Percentiles rank a stretch among this genome's conserved stretches.
phyloP scores from a whole-genome alignment of 2,113 vertebrate genomes.

The Cyrtonyx montezumae region DNA sequence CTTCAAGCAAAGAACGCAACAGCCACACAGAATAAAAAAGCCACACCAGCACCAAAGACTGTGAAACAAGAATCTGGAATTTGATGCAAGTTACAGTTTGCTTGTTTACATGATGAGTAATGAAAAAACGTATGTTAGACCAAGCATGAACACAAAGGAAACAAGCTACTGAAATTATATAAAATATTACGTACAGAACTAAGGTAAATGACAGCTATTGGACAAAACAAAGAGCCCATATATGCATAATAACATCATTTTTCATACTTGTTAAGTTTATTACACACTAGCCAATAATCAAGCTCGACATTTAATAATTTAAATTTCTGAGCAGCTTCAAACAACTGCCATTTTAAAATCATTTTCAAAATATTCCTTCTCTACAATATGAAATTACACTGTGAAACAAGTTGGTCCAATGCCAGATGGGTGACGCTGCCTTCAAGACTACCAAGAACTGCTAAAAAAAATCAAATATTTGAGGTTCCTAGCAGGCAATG shows the following conservation, averaged over 20 bases:
- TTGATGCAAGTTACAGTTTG: background rate
- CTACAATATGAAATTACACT: background rate
- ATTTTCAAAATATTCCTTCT: background rate
- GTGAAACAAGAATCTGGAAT: background rate
- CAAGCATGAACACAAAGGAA: background rate
- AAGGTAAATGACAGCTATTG: background rate
- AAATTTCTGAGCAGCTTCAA: conserved; percentile 4
- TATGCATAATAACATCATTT: background rate
- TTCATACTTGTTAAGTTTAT: background rate
- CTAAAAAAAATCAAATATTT: background rate
- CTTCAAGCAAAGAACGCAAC: background rate
- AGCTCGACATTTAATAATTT: background rate
- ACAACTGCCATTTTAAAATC: background rate
- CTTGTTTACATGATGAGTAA: background rate
- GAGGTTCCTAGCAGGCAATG: background rate
- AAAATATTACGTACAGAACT: background rate
- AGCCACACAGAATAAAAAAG: background rate
- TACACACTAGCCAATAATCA: background rate
- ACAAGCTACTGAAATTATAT: background rate
- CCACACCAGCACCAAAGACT: background rate
- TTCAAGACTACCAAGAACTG: background rate
- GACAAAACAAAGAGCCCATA: background rate
- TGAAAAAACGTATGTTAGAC: background rate
- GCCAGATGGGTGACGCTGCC: background rate
- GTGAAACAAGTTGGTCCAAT: background rate